phyloP scores from a whole-genome alignment of 2,113 vertebrate species.

The Anhinga rufa region DNA sequence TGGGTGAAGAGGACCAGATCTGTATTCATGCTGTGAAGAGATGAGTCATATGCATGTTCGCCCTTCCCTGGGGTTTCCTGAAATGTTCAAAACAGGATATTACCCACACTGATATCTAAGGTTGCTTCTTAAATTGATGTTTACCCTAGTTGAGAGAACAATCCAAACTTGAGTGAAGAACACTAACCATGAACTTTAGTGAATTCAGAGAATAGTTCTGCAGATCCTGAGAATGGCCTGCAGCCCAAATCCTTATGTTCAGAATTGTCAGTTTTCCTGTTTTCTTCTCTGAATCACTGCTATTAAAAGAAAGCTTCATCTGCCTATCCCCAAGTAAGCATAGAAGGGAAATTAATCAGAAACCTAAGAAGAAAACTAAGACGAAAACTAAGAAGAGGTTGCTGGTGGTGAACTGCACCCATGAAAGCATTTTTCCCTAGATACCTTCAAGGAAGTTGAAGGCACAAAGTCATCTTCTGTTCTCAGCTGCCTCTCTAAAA shows the following conservation, averaged over 20 bases:
- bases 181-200: background rate
- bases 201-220: background rate
- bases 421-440: background rate
- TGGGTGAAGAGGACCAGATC: background rate
- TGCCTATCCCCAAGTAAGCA: background rate
- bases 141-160: background rate
- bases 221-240: background rate
- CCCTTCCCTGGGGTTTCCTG: background rate
- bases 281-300: background rate
- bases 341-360: background rate
- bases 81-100: background rate
- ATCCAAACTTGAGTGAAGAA: background rate
- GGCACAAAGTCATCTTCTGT: background rate
- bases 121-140: background rate
- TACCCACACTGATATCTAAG: background rate
- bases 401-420: background rate
- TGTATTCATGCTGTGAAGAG: background rate
- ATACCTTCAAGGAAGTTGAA: background rate
- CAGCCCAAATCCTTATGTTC: background rate
- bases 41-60: background rate
- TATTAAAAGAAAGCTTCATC: background rate
- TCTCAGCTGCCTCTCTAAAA: background rate
- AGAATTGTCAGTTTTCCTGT: background rate
- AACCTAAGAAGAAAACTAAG: background rate
- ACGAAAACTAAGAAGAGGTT: background rate